Evolutionary conservation across 2,113 vertebrate species (phyloP).

Genomic region (Tichodroma muraria): DNA sequence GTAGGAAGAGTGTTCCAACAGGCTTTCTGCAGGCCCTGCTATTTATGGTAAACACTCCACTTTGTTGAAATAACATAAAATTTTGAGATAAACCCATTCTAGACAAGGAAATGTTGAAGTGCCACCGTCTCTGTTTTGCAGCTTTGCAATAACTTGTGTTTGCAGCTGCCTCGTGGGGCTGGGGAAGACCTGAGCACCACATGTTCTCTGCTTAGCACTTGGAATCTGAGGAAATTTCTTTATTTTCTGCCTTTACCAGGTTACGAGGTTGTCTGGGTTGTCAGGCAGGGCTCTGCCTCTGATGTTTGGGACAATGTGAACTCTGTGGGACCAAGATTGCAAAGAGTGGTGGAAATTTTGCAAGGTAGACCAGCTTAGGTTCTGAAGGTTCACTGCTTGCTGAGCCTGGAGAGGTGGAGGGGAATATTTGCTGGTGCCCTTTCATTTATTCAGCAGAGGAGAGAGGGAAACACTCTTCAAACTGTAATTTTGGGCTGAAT

Average conservation of each 20-base stretch:
- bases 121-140: not conserved
- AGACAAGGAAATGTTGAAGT: not conserved
- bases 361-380: not conserved
- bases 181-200: not conserved
- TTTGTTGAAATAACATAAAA: constrained; percentile 42
- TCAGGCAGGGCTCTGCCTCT: not conserved
- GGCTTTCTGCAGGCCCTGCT: constrained; percentile 34
- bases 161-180: not conserved
- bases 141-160: not conserved
- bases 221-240: not conserved
- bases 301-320: not conserved
- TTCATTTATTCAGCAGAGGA: not conserved
- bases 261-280: not conserved
- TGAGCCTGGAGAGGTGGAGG: not conserved
- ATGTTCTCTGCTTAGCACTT: not conserved
- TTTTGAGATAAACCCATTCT: not conserved
- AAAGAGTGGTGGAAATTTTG: not conserved
- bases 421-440: not conserved
- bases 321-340: not conserved
- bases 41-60: constrained; percentile 46
- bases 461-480: not conserved
- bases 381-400: not conserved
- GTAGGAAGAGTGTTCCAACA: not conserved
- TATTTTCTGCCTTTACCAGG: not conserved
- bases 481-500: not conserved